These are phyloP conservation scores for Timema podura DNA, from an alignment of 2,888 invertebrate genomes.

Conservation along the genomic window DNA sequence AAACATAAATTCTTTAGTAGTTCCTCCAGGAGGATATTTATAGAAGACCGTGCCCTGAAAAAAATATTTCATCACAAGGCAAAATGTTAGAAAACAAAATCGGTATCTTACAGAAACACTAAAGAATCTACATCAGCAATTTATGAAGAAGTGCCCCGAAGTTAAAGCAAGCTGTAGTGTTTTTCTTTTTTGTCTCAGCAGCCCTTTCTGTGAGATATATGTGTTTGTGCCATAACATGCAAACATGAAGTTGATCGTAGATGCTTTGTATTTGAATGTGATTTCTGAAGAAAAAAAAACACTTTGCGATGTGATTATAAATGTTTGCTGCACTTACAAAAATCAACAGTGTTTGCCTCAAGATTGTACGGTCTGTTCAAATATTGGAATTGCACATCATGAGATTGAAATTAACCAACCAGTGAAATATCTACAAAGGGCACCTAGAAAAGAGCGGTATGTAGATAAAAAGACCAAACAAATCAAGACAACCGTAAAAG, in stretches of 20 bases:
- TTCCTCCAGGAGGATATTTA: constrained; percentile 4
- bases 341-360: constrained; percentile 4
- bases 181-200: no score
- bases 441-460: not conserved
- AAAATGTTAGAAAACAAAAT: constrained; percentile 5
- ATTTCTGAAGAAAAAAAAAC: not conserved
- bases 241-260: constrained; percentile 3
- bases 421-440: constrained; percentile 14
- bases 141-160: constrained; percentile 5
- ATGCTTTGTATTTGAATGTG: constrained; percentile 9
- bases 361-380: not conserved
- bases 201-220: constrained; percentile 2
- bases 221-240: constrained; percentile 8
- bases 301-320: not conserved
- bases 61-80: constrained; percentile 8
- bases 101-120: not conserved
- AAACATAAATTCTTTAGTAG: no score
- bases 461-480: not conserved
- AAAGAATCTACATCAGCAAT: constrained; percentile 14
- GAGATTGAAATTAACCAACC: not conserved
- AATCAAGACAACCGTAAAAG: constrained; percentile 14
- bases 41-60: constrained; percentile 9
- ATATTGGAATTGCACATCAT: not conserved
- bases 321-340: not conserved
- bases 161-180: constrained; percentile 8